Percentiles rank a stretch among this genome's conserved stretches.
These are phyloP conservation scores for Tipula helvola DNA, from an alignment of 2,888 invertebrate species.

Conservation along the genomic window DNA sequence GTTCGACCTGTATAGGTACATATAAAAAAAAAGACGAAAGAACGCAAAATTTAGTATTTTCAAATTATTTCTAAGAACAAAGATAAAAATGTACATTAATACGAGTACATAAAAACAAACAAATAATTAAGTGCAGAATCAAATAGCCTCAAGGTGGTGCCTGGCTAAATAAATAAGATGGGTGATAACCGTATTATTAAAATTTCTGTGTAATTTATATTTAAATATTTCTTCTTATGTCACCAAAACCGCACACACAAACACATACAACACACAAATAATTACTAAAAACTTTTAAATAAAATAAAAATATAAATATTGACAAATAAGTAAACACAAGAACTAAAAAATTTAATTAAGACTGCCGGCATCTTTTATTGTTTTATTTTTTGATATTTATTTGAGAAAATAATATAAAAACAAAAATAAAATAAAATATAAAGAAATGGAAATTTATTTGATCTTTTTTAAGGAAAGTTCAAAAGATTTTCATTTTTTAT, in stretches of 20 bases:
- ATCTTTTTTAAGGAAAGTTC: constrained; percentile 7
- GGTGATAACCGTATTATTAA: not conserved
- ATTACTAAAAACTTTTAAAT: not conserved
- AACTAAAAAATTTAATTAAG: constrained; percentile 7
- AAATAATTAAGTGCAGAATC: not conserved
- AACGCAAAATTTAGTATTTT: not conserved
- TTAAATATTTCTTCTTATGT: not conserved
- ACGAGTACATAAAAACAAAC: not conserved
- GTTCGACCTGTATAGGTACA: not conserved
- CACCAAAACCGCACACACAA: not conserved
- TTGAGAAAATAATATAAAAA: not conserved
- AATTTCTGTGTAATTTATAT: not conserved
- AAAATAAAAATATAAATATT: constrained; percentile 6
- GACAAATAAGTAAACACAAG: not conserved
- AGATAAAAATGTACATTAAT: not conserved
- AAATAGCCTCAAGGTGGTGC: not conserved
- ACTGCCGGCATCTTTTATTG: constrained; percentile 8
- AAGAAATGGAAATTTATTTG: constrained; percentile 8
- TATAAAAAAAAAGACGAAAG: not conserved
- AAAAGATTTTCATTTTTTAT: not conserved
- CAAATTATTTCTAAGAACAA: not conserved
- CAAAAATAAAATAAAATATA: not conserved
- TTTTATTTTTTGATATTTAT: not conserved
- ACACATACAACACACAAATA: not conserved
- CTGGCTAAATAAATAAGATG: not conserved